Percentiles rank a stretch among this genome's conserved stretches.
phyloP scores from a whole-genome alignment of 2,113 vertebrate genomes.

The Dicrurus megarhynchus region DNA sequence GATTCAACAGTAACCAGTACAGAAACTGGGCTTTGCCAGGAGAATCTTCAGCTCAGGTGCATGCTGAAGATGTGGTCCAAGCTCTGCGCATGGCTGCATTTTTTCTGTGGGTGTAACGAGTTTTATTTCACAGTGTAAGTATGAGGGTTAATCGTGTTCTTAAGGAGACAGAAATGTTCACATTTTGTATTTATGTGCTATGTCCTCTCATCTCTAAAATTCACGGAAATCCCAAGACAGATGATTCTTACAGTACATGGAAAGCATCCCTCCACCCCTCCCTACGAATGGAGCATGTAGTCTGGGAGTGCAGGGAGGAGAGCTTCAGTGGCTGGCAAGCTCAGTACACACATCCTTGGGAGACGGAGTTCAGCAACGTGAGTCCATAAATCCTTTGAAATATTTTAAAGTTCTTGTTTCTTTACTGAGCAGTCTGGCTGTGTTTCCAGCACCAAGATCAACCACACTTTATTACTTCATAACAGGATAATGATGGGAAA shows the following conservation, averaged over 20 bases:
- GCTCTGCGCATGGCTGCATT: not conserved
- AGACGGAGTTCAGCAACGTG: not conserved
- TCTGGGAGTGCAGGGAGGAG: not conserved
- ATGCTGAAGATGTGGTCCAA: not conserved
- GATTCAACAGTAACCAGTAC: not conserved
- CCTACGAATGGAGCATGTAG: not conserved
- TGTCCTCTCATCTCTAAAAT: not conserved
- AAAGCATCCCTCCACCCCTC: constrained; percentile 11
- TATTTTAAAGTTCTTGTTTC: not conserved
- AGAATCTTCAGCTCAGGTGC: constrained; percentile 38
- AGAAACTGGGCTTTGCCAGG: not conserved
- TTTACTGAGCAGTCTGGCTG: not conserved
- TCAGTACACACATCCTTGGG: not conserved
- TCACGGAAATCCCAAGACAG: constrained; percentile 20
- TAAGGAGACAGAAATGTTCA: not conserved
- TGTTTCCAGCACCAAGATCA: not conserved
- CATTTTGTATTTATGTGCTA: not conserved
- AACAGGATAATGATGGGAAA: not conserved
- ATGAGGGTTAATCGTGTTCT: not conserved
- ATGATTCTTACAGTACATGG: not conserved
- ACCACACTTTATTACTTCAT: rapidly evolving
- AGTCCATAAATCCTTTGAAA: not conserved
- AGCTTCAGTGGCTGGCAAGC: not conserved
- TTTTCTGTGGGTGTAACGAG: constrained; percentile 15
- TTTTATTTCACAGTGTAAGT: constrained; percentile 36